A percentile compares a stretch with the other conserved stretches of the same genome.
Evolutionary conservation across 2,797 vertebrate species (phyloP).

Genomic region (Coracias cyanogaster): DNA sequence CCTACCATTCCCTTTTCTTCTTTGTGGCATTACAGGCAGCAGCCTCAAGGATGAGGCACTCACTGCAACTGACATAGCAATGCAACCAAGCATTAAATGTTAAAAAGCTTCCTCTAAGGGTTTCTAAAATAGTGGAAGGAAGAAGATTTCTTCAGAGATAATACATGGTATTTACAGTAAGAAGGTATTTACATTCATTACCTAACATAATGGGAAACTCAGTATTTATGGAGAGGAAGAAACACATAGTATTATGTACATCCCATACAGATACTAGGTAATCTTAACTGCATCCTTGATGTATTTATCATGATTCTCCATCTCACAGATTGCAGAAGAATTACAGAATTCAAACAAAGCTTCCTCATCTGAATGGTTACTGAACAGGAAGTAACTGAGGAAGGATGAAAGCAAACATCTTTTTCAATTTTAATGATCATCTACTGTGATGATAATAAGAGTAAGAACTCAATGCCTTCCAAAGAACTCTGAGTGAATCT

Average conservation of each 20-base stretch:
- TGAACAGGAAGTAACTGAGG: not conserved
- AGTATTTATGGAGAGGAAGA: not conserved
- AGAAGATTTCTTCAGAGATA: not conserved
- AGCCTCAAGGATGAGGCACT: not conserved
- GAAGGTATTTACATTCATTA: not conserved
- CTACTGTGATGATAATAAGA: not conserved
- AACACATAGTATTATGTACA: not conserved
- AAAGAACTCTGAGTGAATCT: not conserved
- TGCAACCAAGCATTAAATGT: not conserved
- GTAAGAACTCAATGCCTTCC: not conserved
- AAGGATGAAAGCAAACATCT: not conserved
- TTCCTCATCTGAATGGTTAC: not conserved
- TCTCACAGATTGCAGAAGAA: not conserved
- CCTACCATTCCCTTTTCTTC: not conserved
- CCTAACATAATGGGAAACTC: not conserved
- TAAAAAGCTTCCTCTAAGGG: not conserved
- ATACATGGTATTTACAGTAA: not conserved
- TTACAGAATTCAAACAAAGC: not conserved
- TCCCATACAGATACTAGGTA: not conserved
- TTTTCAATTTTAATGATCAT: not conserved
- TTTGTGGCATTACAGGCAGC: not conserved
- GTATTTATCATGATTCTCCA: not conserved
- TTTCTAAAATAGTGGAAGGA: not conserved
- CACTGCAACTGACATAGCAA: not conserved
- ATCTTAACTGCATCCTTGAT: not conserved